A percentile compares a stretch with the other conserved stretches of the same genome.
These are phyloP conservation scores for Nilaparvata lugens DNA, from an alignment of 1,140 invertebrate species.

Conservation along the genomic window DNA sequence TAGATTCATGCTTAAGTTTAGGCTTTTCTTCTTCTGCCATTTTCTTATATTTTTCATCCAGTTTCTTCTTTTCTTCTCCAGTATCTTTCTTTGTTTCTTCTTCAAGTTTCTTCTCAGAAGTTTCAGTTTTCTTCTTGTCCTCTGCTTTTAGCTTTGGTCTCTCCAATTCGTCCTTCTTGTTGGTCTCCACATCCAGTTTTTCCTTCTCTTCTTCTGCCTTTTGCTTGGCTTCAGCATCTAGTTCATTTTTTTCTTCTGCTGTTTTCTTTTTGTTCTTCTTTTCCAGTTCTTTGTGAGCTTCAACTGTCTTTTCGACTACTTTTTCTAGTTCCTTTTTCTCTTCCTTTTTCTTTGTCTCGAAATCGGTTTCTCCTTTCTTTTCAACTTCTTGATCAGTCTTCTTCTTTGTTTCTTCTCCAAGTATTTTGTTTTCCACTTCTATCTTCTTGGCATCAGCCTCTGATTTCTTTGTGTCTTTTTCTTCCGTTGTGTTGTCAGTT, in stretches of 20 bases:
- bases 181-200: background rate
- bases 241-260: slow-evolving; percentile 11
- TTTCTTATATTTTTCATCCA: slow-evolving; percentile 1
- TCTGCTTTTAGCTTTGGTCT: slow-evolving; percentile 5
- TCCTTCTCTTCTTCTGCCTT: slow-evolving; percentile 14
- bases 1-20: slow-evolving; percentile 23
- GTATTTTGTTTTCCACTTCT: slow-evolving; percentile 15
- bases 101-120: slow-evolving; percentile 3
- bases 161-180: slow-evolving; percentile 1
- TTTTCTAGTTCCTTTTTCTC: background rate
- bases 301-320: slow-evolving; percentile 2
- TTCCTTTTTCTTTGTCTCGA: background rate
- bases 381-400: slow-evolving; percentile 14
- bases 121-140: slow-evolving; percentile 10
- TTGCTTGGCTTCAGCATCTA: slow-evolving; percentile 13
- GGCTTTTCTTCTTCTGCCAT: slow-evolving; percentile 23
- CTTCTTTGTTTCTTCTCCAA: slow-evolving; percentile 7
- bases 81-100: background rate
- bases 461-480: slow-evolving; percentile 24
- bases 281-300: background rate
- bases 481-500: slow-evolving; percentile 24
- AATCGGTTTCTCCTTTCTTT: slow-evolving; percentile 17
- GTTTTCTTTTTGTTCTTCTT: background rate
- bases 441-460: slow-evolving; percentile 18
- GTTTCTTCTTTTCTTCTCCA: background rate